Evolutionary conservation across 2,797 vertebrate species (phyloP).

Genomic region (Anas bernieri): DNA sequence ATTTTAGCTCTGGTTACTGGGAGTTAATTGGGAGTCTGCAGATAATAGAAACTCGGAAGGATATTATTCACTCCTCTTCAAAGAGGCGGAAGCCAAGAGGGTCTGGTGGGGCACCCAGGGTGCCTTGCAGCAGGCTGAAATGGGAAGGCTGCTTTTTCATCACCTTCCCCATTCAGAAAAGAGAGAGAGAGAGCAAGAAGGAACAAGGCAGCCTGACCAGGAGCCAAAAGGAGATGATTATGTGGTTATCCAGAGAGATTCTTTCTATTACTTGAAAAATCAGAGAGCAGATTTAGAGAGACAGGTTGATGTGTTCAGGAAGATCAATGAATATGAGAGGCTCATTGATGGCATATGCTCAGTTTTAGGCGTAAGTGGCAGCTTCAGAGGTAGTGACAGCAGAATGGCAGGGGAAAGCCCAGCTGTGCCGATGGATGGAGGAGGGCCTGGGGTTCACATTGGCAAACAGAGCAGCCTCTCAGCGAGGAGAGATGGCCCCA

Average conservation of each 20-base stretch:
- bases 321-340: conserved; percentile 63
- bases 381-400: neutral
- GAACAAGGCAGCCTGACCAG: conserved; percentile 33
- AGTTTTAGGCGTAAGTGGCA: conserved; percentile 5
- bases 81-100: conserved; percentile 8
- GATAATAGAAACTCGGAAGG: conserved; percentile 28
- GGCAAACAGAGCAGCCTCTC: neutral
- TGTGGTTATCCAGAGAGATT: conserved; percentile 69
- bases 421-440: neutral
- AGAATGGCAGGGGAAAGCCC: neutral
- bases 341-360: conserved; percentile 59
- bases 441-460: neutral
- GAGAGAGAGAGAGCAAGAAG: conserved; percentile 5
- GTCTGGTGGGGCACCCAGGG: conserved; percentile 33
- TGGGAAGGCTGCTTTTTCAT: conserved; percentile 5
- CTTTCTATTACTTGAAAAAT: conserved; percentile 71
- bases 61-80: conserved; percentile 39
- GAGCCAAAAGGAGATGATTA: conserved; percentile 66
- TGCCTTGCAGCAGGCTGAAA: conserved; percentile 15
- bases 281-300: conserved; percentile 66
- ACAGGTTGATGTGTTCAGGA: conserved; percentile 65
- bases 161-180: conserved; percentile 33
- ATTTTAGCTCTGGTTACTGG: conserved; percentile 10
- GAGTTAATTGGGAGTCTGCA: conserved; percentile 33
- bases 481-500: fast-evolving